phyloP scores from a whole-genome alignment of 2,113 vertebrate genomes.

The Pangasianodon gigas region DNA sequence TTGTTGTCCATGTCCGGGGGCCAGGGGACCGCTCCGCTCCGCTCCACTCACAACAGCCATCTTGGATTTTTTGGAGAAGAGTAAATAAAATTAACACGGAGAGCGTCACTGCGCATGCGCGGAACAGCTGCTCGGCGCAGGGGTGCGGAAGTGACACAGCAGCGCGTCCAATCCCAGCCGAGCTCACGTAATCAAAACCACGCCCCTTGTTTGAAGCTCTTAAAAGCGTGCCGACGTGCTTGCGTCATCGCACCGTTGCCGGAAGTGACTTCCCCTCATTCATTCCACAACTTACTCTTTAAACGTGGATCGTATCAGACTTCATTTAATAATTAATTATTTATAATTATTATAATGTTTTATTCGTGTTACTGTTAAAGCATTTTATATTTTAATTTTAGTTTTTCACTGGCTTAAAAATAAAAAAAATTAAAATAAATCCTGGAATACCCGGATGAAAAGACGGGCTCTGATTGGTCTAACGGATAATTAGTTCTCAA shows the following conservation, averaged over 20 bases:
- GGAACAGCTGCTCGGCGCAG: conserved; percentile 13
- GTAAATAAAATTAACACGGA: conserved; percentile 79
- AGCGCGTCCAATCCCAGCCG: conserved; percentile 66
- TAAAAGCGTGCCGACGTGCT: background rate
- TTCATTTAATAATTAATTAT: background rate
- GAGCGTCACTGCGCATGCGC: conserved; percentile 74
- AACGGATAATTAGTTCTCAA: background rate
- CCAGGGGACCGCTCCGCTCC: conserved; percentile 9
- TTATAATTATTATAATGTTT: background rate
- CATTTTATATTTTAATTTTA: background rate
- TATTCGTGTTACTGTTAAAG: background rate
- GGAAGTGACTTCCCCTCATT: background rate
- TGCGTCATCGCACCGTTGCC: background rate
- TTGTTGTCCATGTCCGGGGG: background rate
- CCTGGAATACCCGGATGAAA: background rate
- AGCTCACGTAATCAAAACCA: background rate
- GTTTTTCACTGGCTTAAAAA: background rate
- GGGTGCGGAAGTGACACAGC: conserved; percentile 61
- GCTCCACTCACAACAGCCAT: conserved; percentile 76
- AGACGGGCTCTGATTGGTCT: background rate
- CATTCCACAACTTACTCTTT: background rate
- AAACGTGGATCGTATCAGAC: background rate
- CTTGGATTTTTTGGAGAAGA: conserved; percentile 74
- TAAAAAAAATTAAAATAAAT: background rate
- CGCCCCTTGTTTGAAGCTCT: background rate